Percentiles rank a stretch among this genome's conserved stretches.
These are phyloP conservation scores for Podiceps cristatus DNA, from an alignment of 2,113 vertebrate species.

Conservation along the genomic window DNA sequence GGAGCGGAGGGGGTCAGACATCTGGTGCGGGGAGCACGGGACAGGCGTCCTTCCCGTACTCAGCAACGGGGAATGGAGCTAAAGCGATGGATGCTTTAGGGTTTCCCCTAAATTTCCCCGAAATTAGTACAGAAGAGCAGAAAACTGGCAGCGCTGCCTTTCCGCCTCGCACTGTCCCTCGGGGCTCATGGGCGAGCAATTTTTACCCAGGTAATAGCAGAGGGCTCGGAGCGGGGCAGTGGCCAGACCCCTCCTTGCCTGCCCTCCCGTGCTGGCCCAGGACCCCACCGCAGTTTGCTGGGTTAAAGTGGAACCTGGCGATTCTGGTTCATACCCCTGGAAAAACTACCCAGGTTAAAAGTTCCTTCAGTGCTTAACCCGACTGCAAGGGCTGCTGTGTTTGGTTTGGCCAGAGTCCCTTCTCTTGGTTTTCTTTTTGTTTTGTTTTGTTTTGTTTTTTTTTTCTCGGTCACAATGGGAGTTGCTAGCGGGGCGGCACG, in stretches of 20 bases:
- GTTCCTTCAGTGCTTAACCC: neutral
- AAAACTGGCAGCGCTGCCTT: neutral
- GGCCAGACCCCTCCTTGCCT: neutral
- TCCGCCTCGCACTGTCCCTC: rapidly evolving
- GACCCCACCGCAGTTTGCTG: neutral
- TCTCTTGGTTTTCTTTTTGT: neutral
- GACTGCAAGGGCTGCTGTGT: neutral
- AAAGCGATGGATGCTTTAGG: rapidly evolving
- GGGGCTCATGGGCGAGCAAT: rapidly evolving
- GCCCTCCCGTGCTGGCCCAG: neutral
- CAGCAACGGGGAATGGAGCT: neutral
- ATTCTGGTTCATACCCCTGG: neutral
- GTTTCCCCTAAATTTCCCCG: neutral
- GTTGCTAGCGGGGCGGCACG: rapidly evolving
- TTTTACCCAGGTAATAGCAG: neutral
- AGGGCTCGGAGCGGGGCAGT: neutral
- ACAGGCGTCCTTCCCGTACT: neutral
- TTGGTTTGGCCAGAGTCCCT: neutral
- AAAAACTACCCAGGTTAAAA: neutral
- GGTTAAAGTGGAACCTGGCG: neutral
- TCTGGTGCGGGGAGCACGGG: rapidly evolving
- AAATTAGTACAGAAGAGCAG: neutral
- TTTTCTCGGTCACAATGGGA: rapidly evolving
- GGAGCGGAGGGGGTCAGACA: rapidly evolving
- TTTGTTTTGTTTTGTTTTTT: too few species aligned